phyloP scores from a whole-genome alignment of 2,888 invertebrate genomes.

The Apodemia zela region DNA sequence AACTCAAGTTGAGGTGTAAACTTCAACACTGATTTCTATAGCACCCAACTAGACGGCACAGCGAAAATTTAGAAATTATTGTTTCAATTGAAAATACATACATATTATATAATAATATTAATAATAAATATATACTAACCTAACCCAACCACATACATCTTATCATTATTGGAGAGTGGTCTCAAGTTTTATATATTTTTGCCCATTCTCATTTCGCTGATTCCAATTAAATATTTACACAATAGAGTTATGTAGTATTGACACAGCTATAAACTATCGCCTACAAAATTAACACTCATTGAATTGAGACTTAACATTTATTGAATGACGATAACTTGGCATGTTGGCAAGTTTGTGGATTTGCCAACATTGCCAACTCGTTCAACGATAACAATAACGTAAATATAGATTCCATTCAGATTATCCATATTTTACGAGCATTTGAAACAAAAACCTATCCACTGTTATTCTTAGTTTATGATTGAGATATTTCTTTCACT shows the following conservation, averaged over 20 bases:
- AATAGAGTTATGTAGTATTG: not conserved
- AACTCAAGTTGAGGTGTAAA: too few relatives aligned
- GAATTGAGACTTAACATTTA: slow-evolving; percentile 23
- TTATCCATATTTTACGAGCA: slow-evolving; percentile 21
- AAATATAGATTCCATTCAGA: slow-evolving; percentile 20
- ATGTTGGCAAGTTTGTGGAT: slow-evolving; percentile 17
- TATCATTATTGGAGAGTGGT: too few relatives aligned
- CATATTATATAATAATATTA: too few relatives aligned
- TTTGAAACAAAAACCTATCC: slow-evolving; percentile 15
- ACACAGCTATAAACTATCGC: slow-evolving; percentile 10
- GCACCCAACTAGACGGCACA: too few relatives aligned
- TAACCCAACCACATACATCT: too few relatives aligned
- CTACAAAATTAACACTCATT: not conserved
- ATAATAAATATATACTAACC: too few relatives aligned
- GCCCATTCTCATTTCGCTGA: not conserved
- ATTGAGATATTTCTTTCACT: not conserved
- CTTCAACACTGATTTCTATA: too few relatives aligned
- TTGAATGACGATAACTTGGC: slow-evolving; percentile 25
- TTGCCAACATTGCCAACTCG: slow-evolving; percentile 26
- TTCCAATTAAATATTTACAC: not conserved
- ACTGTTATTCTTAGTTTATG: not conserved
- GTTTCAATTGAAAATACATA: too few relatives aligned
- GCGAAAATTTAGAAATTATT: too few relatives aligned
- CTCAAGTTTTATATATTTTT: too few relatives aligned
- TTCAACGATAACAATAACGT: slow-evolving; percentile 23